Evolutionary conservation across 1,140 invertebrate genomes (phyloP).

Genomic region (Cepaea nemoralis): DNA sequence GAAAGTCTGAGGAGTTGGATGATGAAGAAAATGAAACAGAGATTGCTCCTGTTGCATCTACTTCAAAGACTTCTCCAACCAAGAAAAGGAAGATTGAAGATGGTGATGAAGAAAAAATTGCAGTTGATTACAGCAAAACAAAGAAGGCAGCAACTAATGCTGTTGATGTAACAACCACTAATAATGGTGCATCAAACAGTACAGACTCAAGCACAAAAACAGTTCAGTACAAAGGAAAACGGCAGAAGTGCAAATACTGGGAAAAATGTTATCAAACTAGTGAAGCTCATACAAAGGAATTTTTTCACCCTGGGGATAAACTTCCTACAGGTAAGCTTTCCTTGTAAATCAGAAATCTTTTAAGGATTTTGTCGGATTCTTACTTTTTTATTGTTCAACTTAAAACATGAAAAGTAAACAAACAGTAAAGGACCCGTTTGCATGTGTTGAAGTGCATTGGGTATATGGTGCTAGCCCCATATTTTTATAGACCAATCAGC

Average conservation of each 20-base stretch:
- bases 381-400: too few relatives aligned
- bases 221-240: constrained; percentile 35
- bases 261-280: constrained; percentile 64
- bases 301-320: constrained; percentile 55
- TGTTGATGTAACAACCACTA: constrained; percentile 14
- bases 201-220: not conserved
- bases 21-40: not conserved
- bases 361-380: too few relatives aligned
- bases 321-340: constrained; percentile 35
- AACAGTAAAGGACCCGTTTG: too few relatives aligned
- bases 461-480: too few relatives aligned
- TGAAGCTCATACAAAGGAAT: constrained; percentile 52
- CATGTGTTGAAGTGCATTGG: too few relatives aligned
- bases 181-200: not conserved
- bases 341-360: too few relatives aligned
- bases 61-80: not conserved
- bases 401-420: too few relatives aligned
- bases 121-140: constrained; percentile 3
- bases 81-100: constrained; percentile 24
- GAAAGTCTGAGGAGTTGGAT: constrained; percentile 39
- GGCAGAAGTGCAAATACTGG: constrained; percentile 64
- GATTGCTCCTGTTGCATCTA: not conserved
- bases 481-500: too few relatives aligned
- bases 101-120: constrained; percentile 11
- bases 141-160: not conserved